Base-by-base conservation (phyloP, 1,140 invertebrate genomes). In the Phortica variegata region DNA sequence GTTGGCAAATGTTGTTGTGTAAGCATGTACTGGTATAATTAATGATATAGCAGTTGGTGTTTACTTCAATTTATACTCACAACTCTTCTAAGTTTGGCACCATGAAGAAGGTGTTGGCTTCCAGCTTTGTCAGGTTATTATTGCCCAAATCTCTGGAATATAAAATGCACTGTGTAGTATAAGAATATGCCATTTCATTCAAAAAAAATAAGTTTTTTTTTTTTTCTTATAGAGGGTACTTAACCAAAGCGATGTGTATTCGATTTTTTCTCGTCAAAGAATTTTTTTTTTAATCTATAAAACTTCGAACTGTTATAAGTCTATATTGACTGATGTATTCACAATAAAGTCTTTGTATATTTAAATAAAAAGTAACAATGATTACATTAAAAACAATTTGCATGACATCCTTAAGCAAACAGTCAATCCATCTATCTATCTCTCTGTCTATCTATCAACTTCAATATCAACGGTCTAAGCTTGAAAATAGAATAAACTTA, bases 91-190 rank as follows among this genome's bases (percentile, higher is more conserved):
- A 60, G 49, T 75, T 59, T 12, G 74, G 66, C 29, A 78, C 70
- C 52, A 70, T 68, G 23, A 61, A 65, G 58, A 81, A 79, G 47
- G 76, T 75, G 49, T 74, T 60, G 21, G 76, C 70, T 42, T 73
- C 70, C 54, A 81, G 54, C 41, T 72, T 72, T 34, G 79, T 78
- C 32, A 81, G 76, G 47, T 81, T 81, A 56, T 80, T 81, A 52
- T 77, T 78, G 31, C 77, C 68, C 58, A 76, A 54, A 49, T 76
- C 73, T 42, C 73, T 75, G 61, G 29, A 32, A 52, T 43, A 19
- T 15, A 37, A 19, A 52, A 47, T 42, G 43, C 37, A 2, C n/a
- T n/a, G n/a, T n/a, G n/a, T n/a, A n/a, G n/a, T n/a, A n/a, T n/a
- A n/a, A n/a, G n/a, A n/a, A n/a, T n/a, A n/a, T n/a, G n/a, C n/a